These are phyloP conservation scores for Aquatica leii DNA, from an alignment of 2,888 invertebrate species.

Conservation along the genomic window DNA sequence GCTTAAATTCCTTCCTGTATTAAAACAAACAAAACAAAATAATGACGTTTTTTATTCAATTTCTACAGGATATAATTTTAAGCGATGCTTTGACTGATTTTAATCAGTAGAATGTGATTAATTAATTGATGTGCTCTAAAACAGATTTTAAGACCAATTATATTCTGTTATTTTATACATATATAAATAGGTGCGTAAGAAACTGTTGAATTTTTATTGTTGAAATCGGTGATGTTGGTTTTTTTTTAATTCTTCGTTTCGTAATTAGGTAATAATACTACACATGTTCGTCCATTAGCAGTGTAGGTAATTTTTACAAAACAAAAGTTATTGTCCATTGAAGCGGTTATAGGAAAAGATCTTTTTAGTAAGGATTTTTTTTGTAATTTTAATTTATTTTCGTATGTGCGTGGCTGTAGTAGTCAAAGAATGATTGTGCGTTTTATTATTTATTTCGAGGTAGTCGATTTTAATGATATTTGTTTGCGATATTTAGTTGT, in stretches of 20 bases:
- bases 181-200: constrained; percentile 18
- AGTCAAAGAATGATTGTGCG: constrained; percentile 23
- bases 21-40: background rate
- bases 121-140: constrained; percentile 31
- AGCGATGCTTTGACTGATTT: constrained; percentile 33
- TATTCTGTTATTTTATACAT: constrained; percentile 10
- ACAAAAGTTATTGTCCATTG: constrained; percentile 30
- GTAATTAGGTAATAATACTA: constrained; percentile 15
- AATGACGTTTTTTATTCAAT: background rate
- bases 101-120: constrained; percentile 51
- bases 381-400: constrained; percentile 31
- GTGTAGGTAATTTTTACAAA: constrained; percentile 29
- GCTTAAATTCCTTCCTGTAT: constrained; percentile 41
- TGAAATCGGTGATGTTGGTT: constrained; percentile 20
- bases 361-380: constrained; percentile 6
- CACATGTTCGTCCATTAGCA: constrained; percentile 44
- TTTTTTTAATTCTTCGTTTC: constrained; percentile 21
- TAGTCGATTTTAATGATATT: constrained; percentile 26
- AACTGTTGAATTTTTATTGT: constrained; percentile 33
- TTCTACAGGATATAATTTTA: constrained; percentile 22
- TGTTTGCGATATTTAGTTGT: constrained; percentile 27
- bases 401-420: constrained; percentile 27
- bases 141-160: constrained; percentile 19
- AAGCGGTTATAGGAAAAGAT: constrained; percentile 19
- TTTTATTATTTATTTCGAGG: constrained; percentile 19